A percentile compares a stretch with the other conserved stretches of the same genome.
Conservation (phyloP, 2,888 invertebrate species). For the Chymomyza fuscimana region DNA sequence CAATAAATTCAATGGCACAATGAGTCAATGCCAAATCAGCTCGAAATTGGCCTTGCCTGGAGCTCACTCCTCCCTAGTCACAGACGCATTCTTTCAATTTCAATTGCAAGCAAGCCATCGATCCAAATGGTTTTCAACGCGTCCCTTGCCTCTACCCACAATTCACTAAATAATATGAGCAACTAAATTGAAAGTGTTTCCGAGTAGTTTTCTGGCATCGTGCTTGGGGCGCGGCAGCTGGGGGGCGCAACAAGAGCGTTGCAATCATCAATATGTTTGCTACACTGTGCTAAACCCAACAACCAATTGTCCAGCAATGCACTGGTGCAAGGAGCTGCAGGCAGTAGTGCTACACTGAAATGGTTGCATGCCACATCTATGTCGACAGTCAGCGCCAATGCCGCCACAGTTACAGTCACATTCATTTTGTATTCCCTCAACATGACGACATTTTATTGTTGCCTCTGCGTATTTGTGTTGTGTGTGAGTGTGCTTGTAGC, state of each 20-base stretch:
- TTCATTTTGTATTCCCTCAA: slow-evolving; percentile 32
- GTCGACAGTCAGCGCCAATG: background rate
- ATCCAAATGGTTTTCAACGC: background rate
- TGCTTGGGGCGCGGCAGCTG: background rate
- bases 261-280: slow-evolving; percentile 8
- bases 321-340: background rate
- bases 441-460: slow-evolving; percentile 72
- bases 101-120: background rate
- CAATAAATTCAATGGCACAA: background rate
- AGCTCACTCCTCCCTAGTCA: background rate
- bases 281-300: background rate
- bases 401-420: slow-evolving; percentile 21
- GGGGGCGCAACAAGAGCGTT: background rate
- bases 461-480: slow-evolving; percentile 31
- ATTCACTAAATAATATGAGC: background rate
- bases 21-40: background rate
- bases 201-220: background rate
- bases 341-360: background rate
- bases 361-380: slow-evolving; percentile 27
- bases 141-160: background rate
- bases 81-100: background rate
- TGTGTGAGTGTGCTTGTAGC: slow-evolving; percentile 11
- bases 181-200: background rate
- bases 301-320: slow-evolving; percentile 13
- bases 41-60: background rate